Conservation (phyloP, 2,113 vertebrate species). For the Microtus montanus region DNA sequence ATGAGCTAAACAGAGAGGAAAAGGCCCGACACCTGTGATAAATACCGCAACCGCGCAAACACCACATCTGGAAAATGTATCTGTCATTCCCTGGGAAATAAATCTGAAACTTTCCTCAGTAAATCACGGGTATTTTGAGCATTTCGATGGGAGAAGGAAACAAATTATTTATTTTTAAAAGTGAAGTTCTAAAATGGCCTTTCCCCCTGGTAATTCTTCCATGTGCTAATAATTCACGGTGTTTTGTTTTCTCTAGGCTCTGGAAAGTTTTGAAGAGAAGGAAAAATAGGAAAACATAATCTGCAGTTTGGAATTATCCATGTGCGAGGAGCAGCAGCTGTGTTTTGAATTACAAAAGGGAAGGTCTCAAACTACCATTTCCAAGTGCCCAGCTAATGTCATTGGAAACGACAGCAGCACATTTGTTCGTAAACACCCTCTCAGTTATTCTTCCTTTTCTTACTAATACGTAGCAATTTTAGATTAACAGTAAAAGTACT, state of each 20-base stretch:
- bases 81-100: slow-evolving; percentile 76
- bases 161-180: slow-evolving; percentile 77
- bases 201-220: slow-evolving; percentile 73
- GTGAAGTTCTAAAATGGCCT: slow-evolving; percentile 49
- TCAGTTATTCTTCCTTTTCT: slow-evolving; percentile 2
- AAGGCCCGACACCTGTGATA: slow-evolving; percentile 75
- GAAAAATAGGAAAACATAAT: slow-evolving; percentile 70
- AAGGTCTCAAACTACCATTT: slow-evolving; percentile 22
- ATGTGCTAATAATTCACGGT: slow-evolving; percentile 65
- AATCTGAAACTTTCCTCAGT: slow-evolving; percentile 71
- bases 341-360: slow-evolving; percentile 73
- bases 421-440: not conserved
- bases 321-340: slow-evolving; percentile 45
- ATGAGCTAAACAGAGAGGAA: slow-evolving; percentile 60
- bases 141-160: slow-evolving; percentile 67
- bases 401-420: slow-evolving; percentile 40
- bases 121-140: slow-evolving; percentile 78
- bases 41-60: slow-evolving; percentile 73
- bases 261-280: slow-evolving; percentile 73
- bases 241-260: slow-evolving; percentile 63
- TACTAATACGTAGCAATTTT: not conserved
- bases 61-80: slow-evolving; percentile 84
- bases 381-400: slow-evolving; percentile 53
- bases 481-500: not conserved
- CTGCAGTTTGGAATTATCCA: slow-evolving; percentile 55